Conservation (phyloP, 92 coral and sea anemone genomes). For the Hydrozoanthus gracilis region DNA sequence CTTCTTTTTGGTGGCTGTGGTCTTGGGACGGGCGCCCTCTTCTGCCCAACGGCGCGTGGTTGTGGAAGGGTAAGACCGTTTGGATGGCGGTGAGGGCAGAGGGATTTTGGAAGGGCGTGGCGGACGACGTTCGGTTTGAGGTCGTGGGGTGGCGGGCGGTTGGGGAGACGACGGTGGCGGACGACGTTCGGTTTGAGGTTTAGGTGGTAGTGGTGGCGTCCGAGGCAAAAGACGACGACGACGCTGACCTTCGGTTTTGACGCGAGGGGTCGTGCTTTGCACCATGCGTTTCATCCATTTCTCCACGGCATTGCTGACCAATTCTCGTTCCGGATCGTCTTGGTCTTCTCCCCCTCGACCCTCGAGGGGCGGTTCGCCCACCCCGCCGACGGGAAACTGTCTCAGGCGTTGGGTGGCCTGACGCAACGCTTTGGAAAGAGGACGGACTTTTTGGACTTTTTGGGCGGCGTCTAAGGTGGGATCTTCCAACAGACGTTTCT, state of each 20-base stretch:
- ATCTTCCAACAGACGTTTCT: constrained; percentile 32
- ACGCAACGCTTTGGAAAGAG: neutral
- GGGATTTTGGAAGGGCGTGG: neutral
- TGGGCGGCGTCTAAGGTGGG: neutral
- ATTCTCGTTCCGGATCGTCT: constrained; percentile 24
- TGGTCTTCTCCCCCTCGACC: neutral
- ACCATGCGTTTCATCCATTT: constrained; percentile 6
- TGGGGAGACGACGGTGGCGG: neutral
- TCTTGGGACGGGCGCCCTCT: neutral
- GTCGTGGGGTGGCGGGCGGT: neutral
- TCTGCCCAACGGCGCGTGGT: constrained; percentile 16
- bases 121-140: neutral
- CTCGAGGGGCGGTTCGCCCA: constrained; percentile 16
- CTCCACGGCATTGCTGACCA: constrained; percentile 7
- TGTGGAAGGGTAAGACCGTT: neutral
- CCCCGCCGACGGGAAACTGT: constrained; percentile 17
- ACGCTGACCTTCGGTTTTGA: neutral
- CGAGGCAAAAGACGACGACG: neutral
- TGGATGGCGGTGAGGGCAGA: neutral
- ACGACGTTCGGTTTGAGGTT: neutral
- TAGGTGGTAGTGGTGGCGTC: constrained; percentile 2
- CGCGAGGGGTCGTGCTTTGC: neutral
- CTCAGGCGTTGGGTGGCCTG: constrained; percentile 16
- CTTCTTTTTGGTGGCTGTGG: neutral
- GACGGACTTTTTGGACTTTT: constrained; percentile 3